Base-by-base conservation (phyloP, 30 jellyfish, hydroid and myxozoan genomes). In the Aurelia sp. region DNA sequence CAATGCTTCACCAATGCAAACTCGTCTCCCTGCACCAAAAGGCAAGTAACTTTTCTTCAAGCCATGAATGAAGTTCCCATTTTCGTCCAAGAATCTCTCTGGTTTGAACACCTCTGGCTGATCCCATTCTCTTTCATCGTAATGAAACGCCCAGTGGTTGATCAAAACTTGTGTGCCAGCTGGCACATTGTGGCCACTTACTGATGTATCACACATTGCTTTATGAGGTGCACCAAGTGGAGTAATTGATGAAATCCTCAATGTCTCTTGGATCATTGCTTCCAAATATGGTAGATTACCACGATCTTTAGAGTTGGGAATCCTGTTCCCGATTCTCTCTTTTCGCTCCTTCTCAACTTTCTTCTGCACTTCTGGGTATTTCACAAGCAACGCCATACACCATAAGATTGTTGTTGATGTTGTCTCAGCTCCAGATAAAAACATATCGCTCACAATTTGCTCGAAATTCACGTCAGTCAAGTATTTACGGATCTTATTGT, bases 1-100 rank as follows among this genome's bases (percentile, higher is more conserved):
- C 82, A 89, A 61, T 13, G 93, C 87, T 68, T 94, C 98, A 10
- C 99, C 99, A 62, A 94, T 76, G 57, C 99, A 94, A 16, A 78
- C 92, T 69, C 99, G 58, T 41, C 98, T 61, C 41, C 99, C 99
- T 19, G 99, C 99, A 60, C 98, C 95, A 48, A 94, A 94, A 10
- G 99, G 99, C 68, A 94, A 88, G 63, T 72, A 89, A 50, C 97
- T 74, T 38, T 64, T 76, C 40, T 92, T 92, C 58, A 53, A 30
- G 7, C 97, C 90, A 21, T 72, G 86, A 15, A 65, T 69, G 73
- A 76, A 94, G n/a, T 83, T 85, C 4, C 96, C 97, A 44, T 88
- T 78, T 20, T 79, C 92, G 47, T 82, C 91, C 77, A 93, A 57
- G 85, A 89, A 93, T 67, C 97, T 52, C 65, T 88, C 92, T 17